phyloP scores from a whole-genome alignment of 2,888 invertebrate species.

The Cryptocephalus moraei region DNA sequence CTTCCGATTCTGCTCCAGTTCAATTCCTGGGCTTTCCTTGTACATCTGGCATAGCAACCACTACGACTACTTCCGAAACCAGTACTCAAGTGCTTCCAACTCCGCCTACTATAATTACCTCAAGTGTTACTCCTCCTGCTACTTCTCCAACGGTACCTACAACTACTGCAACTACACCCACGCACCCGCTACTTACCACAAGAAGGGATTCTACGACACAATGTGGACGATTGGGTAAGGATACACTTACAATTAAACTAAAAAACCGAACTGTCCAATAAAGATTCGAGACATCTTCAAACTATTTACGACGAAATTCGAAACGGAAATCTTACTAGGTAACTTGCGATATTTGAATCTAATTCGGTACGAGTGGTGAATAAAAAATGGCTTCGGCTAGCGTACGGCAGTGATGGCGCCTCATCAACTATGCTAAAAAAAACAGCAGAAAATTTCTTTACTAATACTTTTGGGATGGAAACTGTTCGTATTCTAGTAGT shows the following conservation, averaged over 20 bases:
- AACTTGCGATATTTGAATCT: too few species aligned
- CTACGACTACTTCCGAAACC: slow-evolving; percentile 37
- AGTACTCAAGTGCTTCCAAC: slow-evolving; percentile 49
- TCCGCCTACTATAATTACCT: slow-evolving; percentile 72
- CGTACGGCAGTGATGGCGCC: too few species aligned
- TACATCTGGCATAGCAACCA: slow-evolving; percentile 11
- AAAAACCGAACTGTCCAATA: too few species aligned
- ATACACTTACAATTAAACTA: background rate
- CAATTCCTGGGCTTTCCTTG: slow-evolving; percentile 10
- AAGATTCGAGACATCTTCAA: too few species aligned
- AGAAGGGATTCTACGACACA: slow-evolving; percentile 79
- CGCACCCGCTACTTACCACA: slow-evolving; percentile 42
- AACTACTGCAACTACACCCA: slow-evolving; percentile 39
- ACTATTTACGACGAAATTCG: too few species aligned
- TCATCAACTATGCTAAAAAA: too few species aligned
- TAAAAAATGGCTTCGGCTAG: too few species aligned
- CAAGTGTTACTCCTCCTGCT: slow-evolving; percentile 73
- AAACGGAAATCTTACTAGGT: too few species aligned
- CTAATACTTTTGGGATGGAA: too few species aligned
- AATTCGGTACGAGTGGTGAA: too few species aligned
- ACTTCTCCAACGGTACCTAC: slow-evolving; percentile 54
- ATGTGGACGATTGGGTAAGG: slow-evolving; percentile 50
- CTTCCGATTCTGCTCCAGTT: slow-evolving; percentile 56
- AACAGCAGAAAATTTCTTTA: too few species aligned
- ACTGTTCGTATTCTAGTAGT: too few species aligned